phyloP scores from a whole-genome alignment of 2,888 invertebrate species.

The Macrophya annulata region DNA sequence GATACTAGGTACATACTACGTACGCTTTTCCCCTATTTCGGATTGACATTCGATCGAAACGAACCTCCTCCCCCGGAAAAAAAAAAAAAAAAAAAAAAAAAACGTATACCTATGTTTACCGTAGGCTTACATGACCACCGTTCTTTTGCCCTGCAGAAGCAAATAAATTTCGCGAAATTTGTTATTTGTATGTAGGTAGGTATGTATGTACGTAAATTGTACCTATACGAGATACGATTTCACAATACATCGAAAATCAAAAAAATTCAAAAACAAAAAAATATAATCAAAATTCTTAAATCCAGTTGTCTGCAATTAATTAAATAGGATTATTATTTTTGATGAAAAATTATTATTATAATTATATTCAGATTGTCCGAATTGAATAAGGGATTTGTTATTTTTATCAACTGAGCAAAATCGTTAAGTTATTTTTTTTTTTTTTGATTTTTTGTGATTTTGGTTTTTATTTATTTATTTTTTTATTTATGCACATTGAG shows the following conservation, averaged over 20 bases:
- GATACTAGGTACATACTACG: conserved; percentile 10
- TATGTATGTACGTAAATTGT: too few relatives aligned
- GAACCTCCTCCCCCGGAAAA: neutral
- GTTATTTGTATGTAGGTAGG: too few relatives aligned
- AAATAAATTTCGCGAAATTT: too few relatives aligned
- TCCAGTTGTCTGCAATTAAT: neutral
- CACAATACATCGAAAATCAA: too few relatives aligned
- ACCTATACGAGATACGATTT: too few relatives aligned
- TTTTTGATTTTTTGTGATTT: too few relatives aligned
- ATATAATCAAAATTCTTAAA: neutral
- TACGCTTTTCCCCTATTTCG: neutral
- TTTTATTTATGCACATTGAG: neutral
- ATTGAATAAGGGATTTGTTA: neutral
- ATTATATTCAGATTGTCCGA: neutral
- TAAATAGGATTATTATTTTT: neutral
- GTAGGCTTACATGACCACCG: neutral
- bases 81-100: neutral
- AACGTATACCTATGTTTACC: neutral
- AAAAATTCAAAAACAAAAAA: neutral
- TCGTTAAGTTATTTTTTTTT: neutral
- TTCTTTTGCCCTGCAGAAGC: neutral
- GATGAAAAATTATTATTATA: neutral
- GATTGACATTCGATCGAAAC: conserved; percentile 30
- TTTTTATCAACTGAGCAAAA: neutral
- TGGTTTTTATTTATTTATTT: too few relatives aligned